A percentile compares a stretch with the other conserved stretches of the same genome.
These are phyloP conservation scores for Heliangelus exortis DNA, from an alignment of 2,797 vertebrate genomes.

Conservation along the genomic window DNA sequence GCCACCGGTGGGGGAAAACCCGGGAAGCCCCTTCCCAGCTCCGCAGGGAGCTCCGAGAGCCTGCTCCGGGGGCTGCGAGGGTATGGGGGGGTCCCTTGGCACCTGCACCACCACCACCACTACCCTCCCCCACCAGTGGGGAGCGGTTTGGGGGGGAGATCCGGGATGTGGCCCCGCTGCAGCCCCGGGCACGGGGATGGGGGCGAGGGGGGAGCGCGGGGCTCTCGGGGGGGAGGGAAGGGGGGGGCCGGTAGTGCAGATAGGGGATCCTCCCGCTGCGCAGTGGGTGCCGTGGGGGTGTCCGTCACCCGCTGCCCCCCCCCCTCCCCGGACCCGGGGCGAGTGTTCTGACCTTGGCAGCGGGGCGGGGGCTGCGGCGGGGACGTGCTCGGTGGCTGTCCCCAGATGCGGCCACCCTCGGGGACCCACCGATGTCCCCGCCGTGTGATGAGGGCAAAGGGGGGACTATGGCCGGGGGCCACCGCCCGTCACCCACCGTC, in stretches of 20 bases:
- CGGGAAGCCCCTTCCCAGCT: background rate
- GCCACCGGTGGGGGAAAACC: background rate
- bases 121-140: background rate
- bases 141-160: background rate
- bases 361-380: background rate
- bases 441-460: background rate
- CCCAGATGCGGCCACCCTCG: background rate
- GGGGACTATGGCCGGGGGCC: background rate
- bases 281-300: background rate
- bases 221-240: background rate
- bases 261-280: background rate
- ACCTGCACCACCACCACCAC: background rate
- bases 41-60: no score
- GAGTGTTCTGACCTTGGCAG: slow-evolving; percentile 34
- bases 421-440: background rate
- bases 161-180: background rate
- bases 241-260: background rate
- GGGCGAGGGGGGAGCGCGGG: background rate
- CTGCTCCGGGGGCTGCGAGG: background rate
- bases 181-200: background rate
- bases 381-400: background rate
- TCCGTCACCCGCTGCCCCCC: background rate
- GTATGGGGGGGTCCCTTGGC: background rate
- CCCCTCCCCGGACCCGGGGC: background rate
- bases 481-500: background rate